Percentiles rank a stretch among this genome's conserved stretches.
phyloP scores from a whole-genome alignment of 2,797 vertebrate species.

The Tangara arthus region DNA sequence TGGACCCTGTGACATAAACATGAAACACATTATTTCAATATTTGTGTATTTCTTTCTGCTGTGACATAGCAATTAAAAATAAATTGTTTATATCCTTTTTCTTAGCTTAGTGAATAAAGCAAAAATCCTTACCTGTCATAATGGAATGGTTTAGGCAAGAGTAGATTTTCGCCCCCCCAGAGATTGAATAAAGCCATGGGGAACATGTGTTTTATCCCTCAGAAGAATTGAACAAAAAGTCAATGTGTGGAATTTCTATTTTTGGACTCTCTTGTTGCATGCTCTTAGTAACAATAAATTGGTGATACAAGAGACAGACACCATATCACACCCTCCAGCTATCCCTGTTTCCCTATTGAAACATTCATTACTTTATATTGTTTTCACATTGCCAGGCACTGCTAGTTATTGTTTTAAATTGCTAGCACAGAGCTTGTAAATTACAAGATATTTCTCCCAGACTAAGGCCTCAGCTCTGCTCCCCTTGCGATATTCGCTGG shows the following conservation, averaged over 20 bases:
- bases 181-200: slow-evolving; percentile 55
- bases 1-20: background rate
- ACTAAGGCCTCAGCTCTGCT: background rate
- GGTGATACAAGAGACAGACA: slow-evolving; percentile 50
- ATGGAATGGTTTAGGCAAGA: slow-evolving; percentile 19
- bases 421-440: slow-evolving; percentile 52
- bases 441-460: slow-evolving; percentile 51
- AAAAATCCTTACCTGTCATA: background rate
- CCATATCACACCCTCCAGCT: slow-evolving; percentile 59
- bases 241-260: slow-evolving; percentile 56
- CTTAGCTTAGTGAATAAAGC: background rate
- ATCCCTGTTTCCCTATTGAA: slow-evolving; percentile 64
- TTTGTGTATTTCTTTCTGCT: background rate
- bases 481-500: background rate
- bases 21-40: background rate
- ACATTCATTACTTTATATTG: slow-evolving; percentile 67
- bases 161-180: background rate
- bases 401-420: slow-evolving; percentile 68
- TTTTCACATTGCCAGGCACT: slow-evolving; percentile 54
- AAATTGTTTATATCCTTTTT: background rate
- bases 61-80: background rate
- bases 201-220: slow-evolving; percentile 50
- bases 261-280: slow-evolving; percentile 46
- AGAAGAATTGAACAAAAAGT: slow-evolving; percentile 61
- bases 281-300: slow-evolving; percentile 62